Evolutionary conservation across 2,888 invertebrate genomes (phyloP).

Genomic region (Nomada ferruginata): DNA sequence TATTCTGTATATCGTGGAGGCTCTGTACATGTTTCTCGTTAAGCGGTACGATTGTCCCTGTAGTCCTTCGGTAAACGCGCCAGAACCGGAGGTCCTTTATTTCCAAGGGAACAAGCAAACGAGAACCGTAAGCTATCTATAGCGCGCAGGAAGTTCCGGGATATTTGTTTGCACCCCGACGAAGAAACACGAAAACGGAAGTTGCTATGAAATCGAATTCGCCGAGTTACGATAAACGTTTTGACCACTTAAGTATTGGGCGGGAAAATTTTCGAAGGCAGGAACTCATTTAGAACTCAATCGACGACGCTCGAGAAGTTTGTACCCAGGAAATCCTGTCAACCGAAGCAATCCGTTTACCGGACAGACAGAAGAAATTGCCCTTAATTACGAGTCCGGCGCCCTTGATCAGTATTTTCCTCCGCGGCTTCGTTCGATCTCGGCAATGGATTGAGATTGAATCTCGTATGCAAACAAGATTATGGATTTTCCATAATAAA

Average conservation of each 20-base stretch:
- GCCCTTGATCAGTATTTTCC: constrained; percentile 50
- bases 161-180: constrained; percentile 17
- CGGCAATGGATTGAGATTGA: constrained; percentile 23
- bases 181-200: neutral
- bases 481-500: neutral
- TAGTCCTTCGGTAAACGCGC: neutral
- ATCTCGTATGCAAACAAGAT: constrained; percentile 27
- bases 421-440: constrained; percentile 18
- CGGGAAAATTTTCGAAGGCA: constrained; percentile 32
- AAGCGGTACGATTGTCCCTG: neutral
- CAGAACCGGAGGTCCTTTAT: neutral
- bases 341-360: constrained; percentile 53
- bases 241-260: constrained; percentile 2
- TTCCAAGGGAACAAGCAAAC: neutral
- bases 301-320: constrained; percentile 36
- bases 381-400: constrained; percentile 48
- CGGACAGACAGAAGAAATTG: constrained; percentile 57
- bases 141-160: neutral
- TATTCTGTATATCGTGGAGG: neutral
- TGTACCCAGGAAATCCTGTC: constrained; percentile 52
- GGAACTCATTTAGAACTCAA: constrained; percentile 56
- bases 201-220: constrained; percentile 16
- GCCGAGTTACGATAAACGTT: neutral
- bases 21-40: neutral
- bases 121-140: neutral